Conservation (phyloP, 92 coral and sea anemone species). For the Palythoa caribaeorum region DNA sequence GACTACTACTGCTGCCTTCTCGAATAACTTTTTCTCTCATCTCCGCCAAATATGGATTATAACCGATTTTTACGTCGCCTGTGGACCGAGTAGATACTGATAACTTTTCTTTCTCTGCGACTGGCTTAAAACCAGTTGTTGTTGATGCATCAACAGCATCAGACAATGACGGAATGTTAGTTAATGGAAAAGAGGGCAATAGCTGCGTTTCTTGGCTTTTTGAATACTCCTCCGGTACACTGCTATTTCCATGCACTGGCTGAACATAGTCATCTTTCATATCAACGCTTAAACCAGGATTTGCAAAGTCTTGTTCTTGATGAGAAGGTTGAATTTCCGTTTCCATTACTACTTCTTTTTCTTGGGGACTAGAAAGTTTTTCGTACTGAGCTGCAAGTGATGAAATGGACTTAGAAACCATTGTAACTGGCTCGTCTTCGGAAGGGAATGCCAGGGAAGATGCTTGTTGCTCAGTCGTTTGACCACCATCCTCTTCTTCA, state of each 20-base stretch:
- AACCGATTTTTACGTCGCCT: background rate
- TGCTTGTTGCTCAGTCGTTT: slow-evolving; percentile 59
- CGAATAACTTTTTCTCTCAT: slow-evolving; percentile 26
- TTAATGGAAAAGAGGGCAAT: background rate
- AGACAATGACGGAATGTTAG: background rate
- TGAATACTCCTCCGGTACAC: background rate
- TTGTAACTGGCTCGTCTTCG: slow-evolving; percentile 92
- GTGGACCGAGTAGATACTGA: background rate
- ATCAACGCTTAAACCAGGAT: background rate
- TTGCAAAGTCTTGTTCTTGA: slow-evolving; percentile 37
- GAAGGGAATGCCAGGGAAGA: slow-evolving; percentile 83
- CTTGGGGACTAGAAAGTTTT: background rate
- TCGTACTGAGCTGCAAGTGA: slow-evolving; percentile 65
- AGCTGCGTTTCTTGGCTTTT: background rate
- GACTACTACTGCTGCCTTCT: slow-evolving; percentile 28
- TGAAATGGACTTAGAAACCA: slow-evolving; percentile 91
- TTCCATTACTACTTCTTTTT: background rate
- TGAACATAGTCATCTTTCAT: background rate
- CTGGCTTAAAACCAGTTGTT: background rate
- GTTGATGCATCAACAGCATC: background rate
- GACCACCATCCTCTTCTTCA: slow-evolving; percentile 29
- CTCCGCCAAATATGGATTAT: slow-evolving; percentile 1
- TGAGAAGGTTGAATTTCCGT: slow-evolving; percentile 25
- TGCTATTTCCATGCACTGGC: background rate
- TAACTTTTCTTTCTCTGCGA: background rate